Evolutionary conservation across 2,113 vertebrate species (phyloP), one percentile per base, ranked within the genome.

Genomic region (Otolemur garnettii): DNA sequence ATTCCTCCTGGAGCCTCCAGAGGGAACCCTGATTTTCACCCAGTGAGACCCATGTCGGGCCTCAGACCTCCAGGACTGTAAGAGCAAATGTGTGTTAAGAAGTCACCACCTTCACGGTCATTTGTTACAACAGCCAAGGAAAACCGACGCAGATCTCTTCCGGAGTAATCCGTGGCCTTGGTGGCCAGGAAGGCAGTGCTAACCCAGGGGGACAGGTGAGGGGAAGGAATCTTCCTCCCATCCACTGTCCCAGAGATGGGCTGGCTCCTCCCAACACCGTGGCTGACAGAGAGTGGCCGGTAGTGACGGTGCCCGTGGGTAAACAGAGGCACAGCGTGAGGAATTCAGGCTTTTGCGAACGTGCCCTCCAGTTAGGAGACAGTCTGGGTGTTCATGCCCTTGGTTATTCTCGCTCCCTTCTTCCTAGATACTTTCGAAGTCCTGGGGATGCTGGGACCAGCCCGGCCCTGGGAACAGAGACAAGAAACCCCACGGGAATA

Each of bases 21-120:
- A 15, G 59, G 42, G 72, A 5, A 28, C 9, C 18, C 12, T 2
- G 24, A 14, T 0, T 10, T 11, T 10, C 4, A 42, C 22, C 53
- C 7, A 12, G 21, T 0, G 30, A 60, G 21, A 28, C 79, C 38
- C 14, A 9, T 0, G 30, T 5, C 8, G 7, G 57, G 22, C 69
- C 14, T 38, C 33, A 5, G 3, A 82, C 42, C n/a, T 33, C 24
- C n/a, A 17, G 69, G 15, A 7, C 18, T 0, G 0, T 3, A 7
- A 69, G 77, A 24, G 4, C 15, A 24, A 2, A 26, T 1, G 24
- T 2, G 62, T 17, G 77, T 12, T 0, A 2, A 45, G 17, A 45
- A 24, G 28, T 2, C 78, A 9, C n/a, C 45, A 30, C n/a, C 45
- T 50, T 21, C 11, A 11, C 2, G 64, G 38, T 17, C 0, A 6